phyloP scores from a whole-genome alignment of 1,140 invertebrate genomes.

The Drosophila eugracilis region DNA sequence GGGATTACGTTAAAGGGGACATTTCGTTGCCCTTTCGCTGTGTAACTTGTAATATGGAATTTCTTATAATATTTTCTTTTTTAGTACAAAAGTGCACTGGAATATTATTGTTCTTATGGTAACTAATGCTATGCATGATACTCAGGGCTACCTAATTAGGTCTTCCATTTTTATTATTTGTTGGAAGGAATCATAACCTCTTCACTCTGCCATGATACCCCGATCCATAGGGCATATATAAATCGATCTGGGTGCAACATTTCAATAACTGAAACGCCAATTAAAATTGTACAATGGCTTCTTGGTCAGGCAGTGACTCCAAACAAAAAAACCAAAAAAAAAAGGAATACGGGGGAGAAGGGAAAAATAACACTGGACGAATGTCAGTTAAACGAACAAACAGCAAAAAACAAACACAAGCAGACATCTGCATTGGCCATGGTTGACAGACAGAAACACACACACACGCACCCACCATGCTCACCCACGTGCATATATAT shows the following conservation, averaged over 20 bases:
- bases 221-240: conserved; percentile 12
- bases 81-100: no score
- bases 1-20: neutral
- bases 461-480: conserved; percentile 21
- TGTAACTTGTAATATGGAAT: no score
- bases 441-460: no score
- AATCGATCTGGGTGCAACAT: conserved; percentile 65
- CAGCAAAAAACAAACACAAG: conserved; percentile 71
- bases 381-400: conserved; percentile 79
- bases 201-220: neutral
- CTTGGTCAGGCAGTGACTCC: conserved; percentile 50
- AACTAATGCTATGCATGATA: no score
- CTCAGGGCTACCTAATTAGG: no score
- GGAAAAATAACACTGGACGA: conserved; percentile 55
- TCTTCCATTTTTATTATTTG: no score
- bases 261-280: conserved; percentile 81
- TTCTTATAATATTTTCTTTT: no score
- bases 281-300: conserved; percentile 77
- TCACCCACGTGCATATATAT: conserved; percentile 22
- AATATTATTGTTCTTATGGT: no score
- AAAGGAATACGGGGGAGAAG: neutral
- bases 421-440: conserved; percentile 54
- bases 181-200: neutral
- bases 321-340: conserved; percentile 34
- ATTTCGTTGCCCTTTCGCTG: conserved; percentile 6